phyloP scores from a whole-genome alignment of 2,888 invertebrate genomes.

The Synanthedon myopaeformis region DNA sequence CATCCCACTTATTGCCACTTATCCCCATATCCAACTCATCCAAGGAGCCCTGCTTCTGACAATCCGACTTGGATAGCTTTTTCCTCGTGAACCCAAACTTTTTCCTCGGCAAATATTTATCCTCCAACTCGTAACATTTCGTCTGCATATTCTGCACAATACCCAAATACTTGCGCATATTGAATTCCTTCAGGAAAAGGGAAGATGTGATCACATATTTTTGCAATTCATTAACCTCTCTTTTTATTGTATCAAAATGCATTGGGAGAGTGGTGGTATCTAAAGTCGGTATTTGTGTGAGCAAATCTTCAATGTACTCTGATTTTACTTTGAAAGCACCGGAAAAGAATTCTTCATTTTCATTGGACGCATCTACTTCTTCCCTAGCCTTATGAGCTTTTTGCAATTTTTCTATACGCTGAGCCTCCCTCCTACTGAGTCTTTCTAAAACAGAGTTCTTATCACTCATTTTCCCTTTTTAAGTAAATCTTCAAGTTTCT shows the following conservation, averaged over 20 bases:
- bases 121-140: slow-evolving; percentile 79
- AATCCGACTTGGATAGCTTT: slow-evolving; percentile 65
- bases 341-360: slow-evolving; percentile 78
- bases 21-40: slow-evolving; percentile 50
- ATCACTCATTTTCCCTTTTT: slow-evolving; percentile 60
- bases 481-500: slow-evolving; percentile 56
- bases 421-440: slow-evolving; percentile 70
- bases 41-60: slow-evolving; percentile 37
- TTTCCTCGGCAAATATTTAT: slow-evolving; percentile 81
- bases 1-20: slow-evolving; percentile 67
- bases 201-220: slow-evolving; percentile 84
- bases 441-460: slow-evolving; percentile 54
- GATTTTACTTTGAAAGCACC: slow-evolving; percentile 76
- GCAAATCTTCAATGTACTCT: slow-evolving; percentile 73
- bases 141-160: slow-evolving; percentile 77
- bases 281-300: slow-evolving; percentile 63
- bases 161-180: slow-evolving; percentile 82
- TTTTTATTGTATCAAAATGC: slow-evolving; percentile 77
- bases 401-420: slow-evolving; percentile 74
- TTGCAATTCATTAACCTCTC: slow-evolving; percentile 80
- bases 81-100: slow-evolving; percentile 88
- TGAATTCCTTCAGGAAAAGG: slow-evolving; percentile 83
- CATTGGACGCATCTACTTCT: slow-evolving; percentile 72
- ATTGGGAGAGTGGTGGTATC: slow-evolving; percentile 63
- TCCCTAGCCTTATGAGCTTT: slow-evolving; percentile 75